phyloP scores from a whole-genome alignment of 2,888 invertebrate species.

The Chrysomela aeneicollis region DNA sequence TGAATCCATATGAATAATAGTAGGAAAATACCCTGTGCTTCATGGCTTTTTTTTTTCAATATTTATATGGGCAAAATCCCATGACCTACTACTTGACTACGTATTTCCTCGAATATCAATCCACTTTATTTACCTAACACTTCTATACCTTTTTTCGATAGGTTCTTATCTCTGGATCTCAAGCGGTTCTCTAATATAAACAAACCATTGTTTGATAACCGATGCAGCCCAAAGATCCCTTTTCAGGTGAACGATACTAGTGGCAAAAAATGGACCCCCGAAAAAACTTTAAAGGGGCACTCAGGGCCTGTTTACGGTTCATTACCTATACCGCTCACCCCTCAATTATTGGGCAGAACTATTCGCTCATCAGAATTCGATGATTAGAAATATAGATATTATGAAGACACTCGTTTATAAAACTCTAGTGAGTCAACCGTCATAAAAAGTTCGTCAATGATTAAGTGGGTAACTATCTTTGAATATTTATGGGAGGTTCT shows the following conservation, averaged over 20 bases:
- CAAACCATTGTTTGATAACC: constrained; percentile 33
- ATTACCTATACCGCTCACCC: no score
- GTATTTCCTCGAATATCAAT: neutral
- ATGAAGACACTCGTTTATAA: no score
- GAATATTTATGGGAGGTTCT: constrained; percentile 9
- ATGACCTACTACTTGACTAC: no score
- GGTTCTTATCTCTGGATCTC: constrained; percentile 31
- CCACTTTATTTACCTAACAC: constrained; percentile 24
- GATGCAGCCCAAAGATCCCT: constrained; percentile 30
- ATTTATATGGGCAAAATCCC: no score
- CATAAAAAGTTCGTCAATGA: constrained; percentile 8
- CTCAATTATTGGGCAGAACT: no score
- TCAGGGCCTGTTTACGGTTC: no score
- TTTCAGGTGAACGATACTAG: constrained; percentile 31
- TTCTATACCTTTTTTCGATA: constrained; percentile 26
- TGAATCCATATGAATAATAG: neutral
- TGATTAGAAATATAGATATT: no score
- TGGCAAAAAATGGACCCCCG: neutral
- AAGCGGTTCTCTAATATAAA: constrained; percentile 31
- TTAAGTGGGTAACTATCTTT: neutral
- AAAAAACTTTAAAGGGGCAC: neutral
- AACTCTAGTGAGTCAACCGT: no score
- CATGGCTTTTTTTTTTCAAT: no score
- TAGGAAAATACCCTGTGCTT: no score
- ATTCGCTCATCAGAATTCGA: no score